phyloP scores from a whole-genome alignment of 1,140 invertebrate genomes.

The Notospermus geniculatus region DNA sequence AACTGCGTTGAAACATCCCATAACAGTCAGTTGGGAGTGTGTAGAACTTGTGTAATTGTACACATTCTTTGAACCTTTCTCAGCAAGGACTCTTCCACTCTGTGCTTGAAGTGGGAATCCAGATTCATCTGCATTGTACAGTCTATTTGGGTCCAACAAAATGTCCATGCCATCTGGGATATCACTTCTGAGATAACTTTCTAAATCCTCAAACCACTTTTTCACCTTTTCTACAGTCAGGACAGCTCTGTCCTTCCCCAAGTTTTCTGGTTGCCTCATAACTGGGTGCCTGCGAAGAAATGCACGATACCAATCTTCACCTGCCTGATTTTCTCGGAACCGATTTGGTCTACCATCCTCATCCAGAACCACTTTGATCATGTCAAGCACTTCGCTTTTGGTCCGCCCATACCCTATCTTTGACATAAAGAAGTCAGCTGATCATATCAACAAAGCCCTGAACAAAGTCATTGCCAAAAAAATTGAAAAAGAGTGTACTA shows the following conservation, averaged over 20 bases:
- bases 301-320: slow-evolving; percentile 57
- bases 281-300: no score
- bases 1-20: no score
- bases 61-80: no score
- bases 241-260: slow-evolving; percentile 22
- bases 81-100: no score
- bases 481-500: no score
- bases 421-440: no score
- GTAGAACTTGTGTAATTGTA: no score
- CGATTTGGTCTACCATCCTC: slow-evolving; percentile 13
- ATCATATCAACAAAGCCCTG: no score
- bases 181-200: not conserved
- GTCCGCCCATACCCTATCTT: slow-evolving; percentile 19
- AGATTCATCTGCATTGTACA: slow-evolving; percentile 3
- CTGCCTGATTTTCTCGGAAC: slow-evolving; percentile 29
- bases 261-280: no score
- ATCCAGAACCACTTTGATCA: slow-evolving; percentile 20
- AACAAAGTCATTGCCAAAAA: no score
- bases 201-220: slow-evolving; percentile 13
- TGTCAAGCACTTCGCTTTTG: not conserved
- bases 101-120: not conserved
- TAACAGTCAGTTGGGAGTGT: no score
- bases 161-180: not conserved
- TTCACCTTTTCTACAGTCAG: slow-evolving; percentile 14
- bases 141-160: not conserved